Evolutionary conservation across 2,888 invertebrate species (phyloP).

Genomic region (Amblyjoppa fuscipennis): DNA sequence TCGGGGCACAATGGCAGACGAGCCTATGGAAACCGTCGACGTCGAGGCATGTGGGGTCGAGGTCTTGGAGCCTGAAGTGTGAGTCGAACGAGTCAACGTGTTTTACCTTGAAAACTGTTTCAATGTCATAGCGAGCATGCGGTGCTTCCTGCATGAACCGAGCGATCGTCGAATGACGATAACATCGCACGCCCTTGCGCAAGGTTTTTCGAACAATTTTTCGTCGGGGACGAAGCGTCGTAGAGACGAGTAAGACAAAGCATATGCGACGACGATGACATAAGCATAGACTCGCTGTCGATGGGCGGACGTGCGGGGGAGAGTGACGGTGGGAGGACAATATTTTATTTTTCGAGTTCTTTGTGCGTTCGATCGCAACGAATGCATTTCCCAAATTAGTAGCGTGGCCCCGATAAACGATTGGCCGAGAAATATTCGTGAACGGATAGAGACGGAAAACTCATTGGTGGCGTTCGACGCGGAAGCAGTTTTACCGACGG

Average conservation of each 20-base stretch:
- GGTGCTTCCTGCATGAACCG: conserved; percentile 4
- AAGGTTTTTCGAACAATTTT: conserved; percentile 27
- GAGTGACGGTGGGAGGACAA: not conserved
- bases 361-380: conserved; percentile 21
- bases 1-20: conserved; percentile 66
- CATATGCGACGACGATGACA: conserved; percentile 7
- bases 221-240: conserved; percentile 15
- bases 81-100: conserved; percentile 33
- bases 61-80: conserved; percentile 29
- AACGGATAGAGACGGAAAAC: conserved; percentile 1
- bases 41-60: conserved; percentile 46
- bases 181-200: conserved; percentile 26
- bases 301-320: not conserved
- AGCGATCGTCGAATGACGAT: not conserved
- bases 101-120: conserved; percentile 15
- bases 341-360: conserved; percentile 36
- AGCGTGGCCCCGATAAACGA: conserved; percentile 32
- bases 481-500: not conserved
- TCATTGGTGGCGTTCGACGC: not conserved
- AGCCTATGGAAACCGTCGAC: conserved; percentile 61
- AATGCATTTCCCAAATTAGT: conserved; percentile 44
- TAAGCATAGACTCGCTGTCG: conserved; percentile 2
- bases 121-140: conserved; percentile 7
- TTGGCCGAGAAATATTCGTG: conserved; percentile 2
- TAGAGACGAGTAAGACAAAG: conserved; percentile 16